These are phyloP conservation scores for Apistogramma diplotaenia DNA, from an alignment of 2,113 vertebrate genomes.

Conservation along the genomic window DNA sequence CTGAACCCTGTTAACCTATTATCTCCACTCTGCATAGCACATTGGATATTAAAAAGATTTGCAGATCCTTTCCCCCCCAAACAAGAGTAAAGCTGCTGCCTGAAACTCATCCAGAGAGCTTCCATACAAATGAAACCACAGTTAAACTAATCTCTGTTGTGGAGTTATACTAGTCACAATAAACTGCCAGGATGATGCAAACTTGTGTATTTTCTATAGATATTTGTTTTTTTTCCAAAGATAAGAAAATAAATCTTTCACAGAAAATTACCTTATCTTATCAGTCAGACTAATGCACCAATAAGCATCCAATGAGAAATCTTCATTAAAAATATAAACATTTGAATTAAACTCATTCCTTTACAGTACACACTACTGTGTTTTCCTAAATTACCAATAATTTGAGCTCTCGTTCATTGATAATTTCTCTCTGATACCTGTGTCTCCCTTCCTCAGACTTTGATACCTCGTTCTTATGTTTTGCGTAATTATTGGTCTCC, in stretches of 20 bases:
- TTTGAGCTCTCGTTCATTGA: background rate
- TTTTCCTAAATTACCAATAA: background rate
- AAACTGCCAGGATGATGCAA: too few species aligned
- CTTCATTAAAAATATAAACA: background rate
- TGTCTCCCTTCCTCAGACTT: slow-evolving; percentile 6
- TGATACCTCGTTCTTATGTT: slow-evolving; percentile 6
- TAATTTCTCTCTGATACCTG: background rate
- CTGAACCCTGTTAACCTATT: background rate
- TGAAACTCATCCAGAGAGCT: background rate
- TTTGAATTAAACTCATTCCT: fast-evolving
- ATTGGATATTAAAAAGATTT: background rate
- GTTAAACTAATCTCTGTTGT: background rate
- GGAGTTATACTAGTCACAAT: too few species aligned
- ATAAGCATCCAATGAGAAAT: background rate
- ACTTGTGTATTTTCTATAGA: too few species aligned
- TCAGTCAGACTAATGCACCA: background rate
- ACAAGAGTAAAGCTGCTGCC: background rate
- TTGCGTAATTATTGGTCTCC: background rate
- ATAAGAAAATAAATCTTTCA: background rate
- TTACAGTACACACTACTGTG: background rate
- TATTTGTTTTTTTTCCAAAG: too few species aligned
- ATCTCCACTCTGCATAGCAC: background rate
- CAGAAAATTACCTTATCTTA: background rate
- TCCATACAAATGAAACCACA: background rate
- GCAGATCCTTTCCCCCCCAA: background rate